phyloP scores from a whole-genome alignment of 2,888 invertebrate genomes.

The Acanthacorydalis orientalis region DNA sequence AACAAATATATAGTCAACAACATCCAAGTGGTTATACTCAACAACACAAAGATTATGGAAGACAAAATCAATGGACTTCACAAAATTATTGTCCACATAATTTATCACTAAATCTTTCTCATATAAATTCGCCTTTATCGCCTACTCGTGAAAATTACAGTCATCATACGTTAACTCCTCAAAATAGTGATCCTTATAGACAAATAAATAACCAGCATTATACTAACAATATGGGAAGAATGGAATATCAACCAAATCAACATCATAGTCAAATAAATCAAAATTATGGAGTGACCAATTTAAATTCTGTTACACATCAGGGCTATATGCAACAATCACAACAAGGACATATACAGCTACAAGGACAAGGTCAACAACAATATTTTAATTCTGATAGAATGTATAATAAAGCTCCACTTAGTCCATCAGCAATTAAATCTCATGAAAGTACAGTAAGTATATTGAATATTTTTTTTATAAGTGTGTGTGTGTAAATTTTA shows the following conservation, averaged over 20 bases:
- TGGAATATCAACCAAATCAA: conserved; percentile 5
- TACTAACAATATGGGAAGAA: conserved; percentile 8
- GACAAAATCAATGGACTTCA: conserved; percentile 12
- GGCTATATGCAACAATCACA: conserved; percentile 20
- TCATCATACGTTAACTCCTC: background rate
- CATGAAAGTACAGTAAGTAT: background rate
- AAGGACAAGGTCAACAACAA: background rate
- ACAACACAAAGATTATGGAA: background rate
- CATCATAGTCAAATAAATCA: background rate
- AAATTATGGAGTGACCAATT: background rate
- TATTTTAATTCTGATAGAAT: background rate
- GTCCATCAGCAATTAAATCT: conserved; percentile 1
- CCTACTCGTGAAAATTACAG: background rate
- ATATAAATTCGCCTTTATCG: background rate
- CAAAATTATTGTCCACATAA: conserved; percentile 28
- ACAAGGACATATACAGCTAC: conserved; percentile 19
- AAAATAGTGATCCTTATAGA: background rate
- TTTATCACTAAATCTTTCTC: conserved; percentile 12
- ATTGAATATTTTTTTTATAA: too few species aligned
- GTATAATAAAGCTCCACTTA: conserved; percentile 8
- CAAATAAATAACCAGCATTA: conserved; percentile 6
- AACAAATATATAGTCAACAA: background rate
- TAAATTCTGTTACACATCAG: background rate
- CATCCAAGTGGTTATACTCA: background rate
- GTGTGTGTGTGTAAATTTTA: too few species aligned